Conservation (phyloP, 1,140 invertebrate species). For the Anastrepha ludens region DNA sequence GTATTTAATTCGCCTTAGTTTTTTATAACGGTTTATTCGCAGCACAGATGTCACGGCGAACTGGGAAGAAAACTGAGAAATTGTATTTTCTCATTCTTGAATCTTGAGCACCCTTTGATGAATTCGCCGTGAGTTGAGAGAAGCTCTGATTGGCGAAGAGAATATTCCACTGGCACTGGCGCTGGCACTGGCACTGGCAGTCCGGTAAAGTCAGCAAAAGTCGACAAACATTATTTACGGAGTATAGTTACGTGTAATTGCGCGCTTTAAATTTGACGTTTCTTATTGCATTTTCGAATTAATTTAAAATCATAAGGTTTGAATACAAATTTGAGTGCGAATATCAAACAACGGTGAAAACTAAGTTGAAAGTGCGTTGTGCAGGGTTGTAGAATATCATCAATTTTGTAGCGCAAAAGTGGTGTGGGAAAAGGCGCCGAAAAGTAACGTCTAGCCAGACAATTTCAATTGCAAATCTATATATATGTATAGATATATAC, state of each 20-base stretch:
- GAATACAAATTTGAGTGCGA: not conserved
- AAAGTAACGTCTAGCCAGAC: conserved; percentile 21
- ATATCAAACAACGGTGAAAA: not conserved
- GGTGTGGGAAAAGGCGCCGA: conserved; percentile 45
- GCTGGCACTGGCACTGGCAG: not conserved
- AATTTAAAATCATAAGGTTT: not conserved
- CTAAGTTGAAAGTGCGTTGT: not conserved
- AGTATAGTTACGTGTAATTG: conserved; percentile 28
- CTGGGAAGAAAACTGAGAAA: no score
- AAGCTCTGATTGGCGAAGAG: no score
- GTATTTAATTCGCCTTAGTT: no score
- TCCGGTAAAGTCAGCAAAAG: conserved; percentile 47
- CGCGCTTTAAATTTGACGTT: conserved; percentile 43
- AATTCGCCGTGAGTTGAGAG: no score
- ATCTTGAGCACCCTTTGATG: no score
- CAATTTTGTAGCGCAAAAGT: not conserved
- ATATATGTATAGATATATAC: not conserved
- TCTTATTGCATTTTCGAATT: conserved; percentile 27
- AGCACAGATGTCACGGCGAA: no score
- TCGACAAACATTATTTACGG: not conserved
- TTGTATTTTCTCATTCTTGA: no score
- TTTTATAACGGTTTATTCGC: no score
- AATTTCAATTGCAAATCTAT: conserved; percentile 28
- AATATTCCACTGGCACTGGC: no score
- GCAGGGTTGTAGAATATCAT: no score